Evolutionary conservation across 2,888 invertebrate genomes (phyloP), one percentile per base, ranked within the genome.

Genomic region (Oxycera nigricornis): DNA sequence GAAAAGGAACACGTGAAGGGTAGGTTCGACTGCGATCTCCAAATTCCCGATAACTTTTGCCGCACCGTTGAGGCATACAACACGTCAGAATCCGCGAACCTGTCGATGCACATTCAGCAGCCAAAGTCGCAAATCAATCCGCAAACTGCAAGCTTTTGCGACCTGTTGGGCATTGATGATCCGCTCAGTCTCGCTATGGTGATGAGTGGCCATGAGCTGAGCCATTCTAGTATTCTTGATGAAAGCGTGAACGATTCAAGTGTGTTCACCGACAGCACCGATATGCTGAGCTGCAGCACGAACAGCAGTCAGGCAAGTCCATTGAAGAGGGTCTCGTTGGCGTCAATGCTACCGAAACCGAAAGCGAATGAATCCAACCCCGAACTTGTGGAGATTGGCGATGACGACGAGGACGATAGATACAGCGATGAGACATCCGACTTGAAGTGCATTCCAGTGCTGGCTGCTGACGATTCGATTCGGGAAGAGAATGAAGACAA

Each of bases 41-140:
- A 82, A 59, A 89, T 98, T 73, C 94, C 94, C 0, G 85, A 89
- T 0, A 93, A 92, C 85, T 99, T 99, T 86, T 87, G 87, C 20
- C 89, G 87, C 79, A 96, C 95, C 11, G 94, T 91, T 1, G 88
- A 90, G 52, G 84, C 90, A 0, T 92, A 90, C 79, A 83, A 88
- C 75, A 84, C 87, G 2, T 84, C 86, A 41, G 83, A 82, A 65
- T 26, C 26, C 6, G 20, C 24, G 1, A n/a, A 70, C 35, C 81
- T 83, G 7, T 84, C 81, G n/a, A 84, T 82, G 73, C 78, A 82
- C 4, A 28, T 39, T 20, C 79, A 82, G 52, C 88, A 89, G 67
- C 87, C 85, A 14, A 86, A 86, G 57, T 88, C 90, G 2, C 84
- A 88, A 78, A 81, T 89, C 31, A 94, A 94, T 82, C 89, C 90